Evolutionary conservation across 2,797 vertebrate genomes (phyloP).

Genomic region (Cetoscarus ocellatus): DNA sequence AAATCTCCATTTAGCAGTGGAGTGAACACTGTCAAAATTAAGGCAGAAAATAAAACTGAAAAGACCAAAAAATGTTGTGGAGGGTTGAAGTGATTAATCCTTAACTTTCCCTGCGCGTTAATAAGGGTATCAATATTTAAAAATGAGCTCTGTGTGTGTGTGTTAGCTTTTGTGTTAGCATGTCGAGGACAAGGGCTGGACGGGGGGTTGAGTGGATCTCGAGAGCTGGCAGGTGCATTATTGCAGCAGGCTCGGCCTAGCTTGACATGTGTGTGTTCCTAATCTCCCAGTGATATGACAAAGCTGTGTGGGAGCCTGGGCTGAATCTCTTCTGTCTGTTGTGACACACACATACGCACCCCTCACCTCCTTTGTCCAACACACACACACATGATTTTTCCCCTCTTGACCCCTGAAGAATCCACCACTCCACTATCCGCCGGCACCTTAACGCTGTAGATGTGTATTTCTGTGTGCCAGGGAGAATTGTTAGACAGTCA

Average conservation of each 20-base stretch:
- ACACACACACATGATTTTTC: conserved; percentile 49
- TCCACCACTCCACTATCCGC: conserved; percentile 44
- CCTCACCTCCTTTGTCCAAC: conserved; percentile 51
- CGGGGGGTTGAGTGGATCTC: conserved; percentile 74
- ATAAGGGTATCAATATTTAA: conserved; percentile 30
- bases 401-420: conserved; percentile 68
- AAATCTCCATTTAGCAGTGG: too few species aligned
- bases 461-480: conserved; percentile 41
- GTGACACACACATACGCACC: conserved; percentile 58
- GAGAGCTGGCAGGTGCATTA: conserved; percentile 84
- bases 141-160: conserved; percentile 18
- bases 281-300: conserved; percentile 84
- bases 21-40: too few species aligned
- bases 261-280: conserved; percentile 82
- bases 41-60: too few species aligned
- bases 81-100: neutral
- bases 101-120: conserved; percentile 6
- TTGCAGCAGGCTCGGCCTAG: conserved; percentile 75
- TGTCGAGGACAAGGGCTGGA: conserved; percentile 49
- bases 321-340: conserved; percentile 72
- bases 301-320: conserved; percentile 79
- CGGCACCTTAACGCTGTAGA: conserved; percentile 45
- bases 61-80: too few species aligned
- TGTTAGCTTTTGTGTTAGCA: conserved; percentile 38
- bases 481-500: conserved; percentile 44